Conservation (phyloP, 2,113 vertebrate species). For the Vulpes lagopus region DNA sequence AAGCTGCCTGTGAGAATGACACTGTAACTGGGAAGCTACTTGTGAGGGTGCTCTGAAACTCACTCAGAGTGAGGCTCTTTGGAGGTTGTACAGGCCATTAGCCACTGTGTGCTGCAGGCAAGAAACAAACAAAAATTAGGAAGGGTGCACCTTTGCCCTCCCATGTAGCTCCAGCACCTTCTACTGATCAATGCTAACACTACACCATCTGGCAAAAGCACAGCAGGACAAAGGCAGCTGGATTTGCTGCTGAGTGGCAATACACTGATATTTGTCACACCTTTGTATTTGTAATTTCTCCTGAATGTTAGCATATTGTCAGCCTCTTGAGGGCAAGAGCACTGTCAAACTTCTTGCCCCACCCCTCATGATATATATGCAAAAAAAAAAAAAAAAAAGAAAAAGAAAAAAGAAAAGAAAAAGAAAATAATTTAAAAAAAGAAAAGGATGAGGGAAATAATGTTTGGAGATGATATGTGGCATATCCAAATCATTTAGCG, state of each 20-base stretch:
- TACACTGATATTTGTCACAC: not conserved
- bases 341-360: not conserved
- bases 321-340: conserved; percentile 17
- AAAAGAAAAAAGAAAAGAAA: too few species aligned
- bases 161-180: not conserved
- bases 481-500: not conserved
- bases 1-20: not conserved
- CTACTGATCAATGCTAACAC: not conserved
- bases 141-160: not conserved
- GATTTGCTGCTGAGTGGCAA: conserved; percentile 5
- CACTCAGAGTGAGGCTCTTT: not conserved
- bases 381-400: not conserved
- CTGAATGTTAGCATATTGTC: not conserved
- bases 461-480: not conserved
- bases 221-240: not conserved
- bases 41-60: not conserved
- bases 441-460: not conserved
- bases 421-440: not conserved
- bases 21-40: not conserved
- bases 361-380: not conserved
- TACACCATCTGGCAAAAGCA: not conserved
- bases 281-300: conserved; percentile 29
- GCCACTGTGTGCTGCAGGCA: not conserved
- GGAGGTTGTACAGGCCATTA: not conserved
- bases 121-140: not conserved